Evolutionary conservation across 2,888 invertebrate genomes (phyloP).

Genomic region (Macaria liturata): DNA sequence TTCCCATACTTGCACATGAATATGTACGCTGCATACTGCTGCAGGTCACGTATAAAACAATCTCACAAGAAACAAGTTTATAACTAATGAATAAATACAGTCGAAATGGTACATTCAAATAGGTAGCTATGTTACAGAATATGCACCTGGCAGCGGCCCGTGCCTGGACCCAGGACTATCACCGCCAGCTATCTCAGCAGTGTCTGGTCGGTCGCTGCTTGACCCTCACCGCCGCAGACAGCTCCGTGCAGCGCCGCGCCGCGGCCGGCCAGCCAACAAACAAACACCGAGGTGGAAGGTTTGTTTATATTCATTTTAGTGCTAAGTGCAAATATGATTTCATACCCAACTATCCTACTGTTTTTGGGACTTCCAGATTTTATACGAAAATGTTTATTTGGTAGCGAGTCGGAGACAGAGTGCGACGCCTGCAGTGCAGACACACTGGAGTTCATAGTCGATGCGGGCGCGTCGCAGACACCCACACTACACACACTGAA

Average conservation of each 20-base stretch:
- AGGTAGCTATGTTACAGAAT: conserved; percentile 5
- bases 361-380: conserved; percentile 43
- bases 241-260: too few relatives aligned
- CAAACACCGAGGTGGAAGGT: conserved; percentile 36
- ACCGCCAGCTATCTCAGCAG: too few relatives aligned
- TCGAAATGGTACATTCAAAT: conserved; percentile 20
- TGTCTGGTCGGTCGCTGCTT: too few relatives aligned
- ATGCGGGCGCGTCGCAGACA: too few relatives aligned
- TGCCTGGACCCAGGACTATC: too few relatives aligned
- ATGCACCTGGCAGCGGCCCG: too few relatives aligned
- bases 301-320: conserved; percentile 53
- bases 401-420: conserved; percentile 36
- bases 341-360: conserved; percentile 56
- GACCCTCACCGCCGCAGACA: too few relatives aligned
- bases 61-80: conserved; percentile 31
- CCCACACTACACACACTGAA: too few relatives aligned
- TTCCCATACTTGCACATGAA: conserved; percentile 65
- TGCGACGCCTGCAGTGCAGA: too few relatives aligned
- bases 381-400: conserved; percentile 52
- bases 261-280: too few relatives aligned
- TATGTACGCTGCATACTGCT: conserved; percentile 52
- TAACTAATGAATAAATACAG: conserved; percentile 42
- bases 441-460: too few relatives aligned
- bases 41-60: conserved; percentile 30
- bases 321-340: conserved; percentile 58